Evolutionary conservation across 2,797 vertebrate species (phyloP).

Genomic region (Dipus sagitta): DNA sequence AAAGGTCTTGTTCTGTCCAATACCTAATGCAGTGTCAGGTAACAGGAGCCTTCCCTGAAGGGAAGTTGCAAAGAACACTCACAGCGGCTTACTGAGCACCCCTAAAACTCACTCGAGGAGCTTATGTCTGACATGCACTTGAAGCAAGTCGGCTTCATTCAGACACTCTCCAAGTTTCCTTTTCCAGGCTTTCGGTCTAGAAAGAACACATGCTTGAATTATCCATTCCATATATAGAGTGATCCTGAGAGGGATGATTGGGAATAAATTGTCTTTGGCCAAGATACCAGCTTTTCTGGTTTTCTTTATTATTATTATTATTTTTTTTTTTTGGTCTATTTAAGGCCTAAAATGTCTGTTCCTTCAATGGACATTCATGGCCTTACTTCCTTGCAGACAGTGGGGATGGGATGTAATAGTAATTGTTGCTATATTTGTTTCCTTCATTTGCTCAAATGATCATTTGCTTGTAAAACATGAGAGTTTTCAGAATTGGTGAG

Average conservation of each 20-base stretch:
- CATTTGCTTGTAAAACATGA: constrained; percentile 1
- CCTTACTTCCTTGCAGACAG: constrained; percentile 11
- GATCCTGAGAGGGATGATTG: background rate
- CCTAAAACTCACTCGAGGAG: background rate
- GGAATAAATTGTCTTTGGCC: background rate
- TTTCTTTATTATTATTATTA: background rate
- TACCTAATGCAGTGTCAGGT: background rate
- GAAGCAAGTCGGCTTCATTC: background rate
- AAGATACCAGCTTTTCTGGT: background rate
- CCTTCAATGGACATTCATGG: background rate
- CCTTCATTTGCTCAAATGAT: background rate
- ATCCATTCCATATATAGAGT: background rate
- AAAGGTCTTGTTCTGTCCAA: background rate
- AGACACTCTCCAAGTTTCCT: background rate
- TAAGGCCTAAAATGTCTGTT: constrained; percentile 1
- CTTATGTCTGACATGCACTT: background rate
- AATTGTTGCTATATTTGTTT: background rate
- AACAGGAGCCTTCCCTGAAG: background rate
- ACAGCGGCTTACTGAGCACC: background rate
- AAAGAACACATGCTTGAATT: background rate
- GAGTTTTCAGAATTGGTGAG: background rate
- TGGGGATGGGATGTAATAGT: background rate
- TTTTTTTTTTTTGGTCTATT: constrained; percentile 23
- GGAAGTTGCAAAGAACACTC: background rate
- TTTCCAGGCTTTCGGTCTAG: background rate